Base-by-base conservation (phyloP, 2,113 vertebrate genomes). In the Platysteira castanea region DNA sequence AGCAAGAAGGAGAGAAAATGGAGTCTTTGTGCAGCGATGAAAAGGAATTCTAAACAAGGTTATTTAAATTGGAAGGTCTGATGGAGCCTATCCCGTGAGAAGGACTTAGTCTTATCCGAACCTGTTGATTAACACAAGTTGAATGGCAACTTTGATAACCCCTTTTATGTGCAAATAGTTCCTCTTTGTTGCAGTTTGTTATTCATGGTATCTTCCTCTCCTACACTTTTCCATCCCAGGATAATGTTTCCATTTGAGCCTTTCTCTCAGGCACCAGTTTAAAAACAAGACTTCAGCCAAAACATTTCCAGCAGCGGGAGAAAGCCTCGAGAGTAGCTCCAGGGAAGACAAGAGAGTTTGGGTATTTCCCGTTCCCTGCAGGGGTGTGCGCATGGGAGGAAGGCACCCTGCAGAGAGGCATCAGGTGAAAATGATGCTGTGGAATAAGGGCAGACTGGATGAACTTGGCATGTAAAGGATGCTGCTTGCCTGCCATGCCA, bases 41-140 rank as follows among this genome's bases (percentile, higher is more conserved):
- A 98, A 98, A 96, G 88, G 81, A 98, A 89, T 91, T 89, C 76
- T 57, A 91, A 97, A 97, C 96, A 98, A 97, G 95, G 96, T 94
- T 98, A 96, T 97, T 97, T 96, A 97, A 98, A 97, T 97, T 97
- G 97, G 95, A 92, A 96, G 79, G 87, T 95, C 97, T 94, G 94
- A 93, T 87, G 95, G 70, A 92, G 90, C 81, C 86, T 87, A 39
- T 98, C 96, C 96, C 47, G 30, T 88, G 97, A 97, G 97, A 98
- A 97, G 82, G 87, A 68, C 52, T 84, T 67, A 18, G 89, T 95
- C 92, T 96, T 96, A 96, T 57, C 85, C 35, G 6, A 96, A 98
- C 92, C 93, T 97, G 92, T 96, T 94, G 95, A 95, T 95, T 96
- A 96, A 92, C 76, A 39, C 49, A 93, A 92, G 61, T 37, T 96